Percentiles rank a stretch among this genome's conserved stretches.
phyloP scores from a whole-genome alignment of 1,140 invertebrate genomes.

The Sitodiplosis mosellana region DNA sequence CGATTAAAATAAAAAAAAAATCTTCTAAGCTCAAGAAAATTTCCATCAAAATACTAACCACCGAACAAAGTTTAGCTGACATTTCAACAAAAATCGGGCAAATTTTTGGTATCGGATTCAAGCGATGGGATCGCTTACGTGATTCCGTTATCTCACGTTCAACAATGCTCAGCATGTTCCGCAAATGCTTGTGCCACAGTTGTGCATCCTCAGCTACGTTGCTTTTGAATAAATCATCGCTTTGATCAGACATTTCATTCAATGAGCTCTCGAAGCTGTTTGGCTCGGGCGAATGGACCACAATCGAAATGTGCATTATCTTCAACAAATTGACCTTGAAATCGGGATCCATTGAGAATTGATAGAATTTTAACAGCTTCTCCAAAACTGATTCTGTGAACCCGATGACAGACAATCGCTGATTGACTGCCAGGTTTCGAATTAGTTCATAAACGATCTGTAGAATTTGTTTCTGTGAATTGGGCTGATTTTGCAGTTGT shows the following conservation, averaged over 20 bases:
- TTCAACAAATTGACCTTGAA: too few relatives aligned
- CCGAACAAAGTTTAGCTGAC: background rate
- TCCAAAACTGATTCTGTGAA: background rate
- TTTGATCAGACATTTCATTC: too few relatives aligned
- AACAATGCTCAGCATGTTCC: background rate
- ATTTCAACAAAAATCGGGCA: background rate
- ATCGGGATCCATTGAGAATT: too few relatives aligned
- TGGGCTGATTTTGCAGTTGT: background rate
- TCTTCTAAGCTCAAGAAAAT: background rate
- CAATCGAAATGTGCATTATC: background rate
- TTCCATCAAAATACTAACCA: background rate
- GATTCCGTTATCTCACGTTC: background rate
- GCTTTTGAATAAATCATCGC: too few relatives aligned
- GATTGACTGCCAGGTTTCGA: background rate
- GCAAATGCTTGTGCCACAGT: background rate
- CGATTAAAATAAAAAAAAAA: background rate
- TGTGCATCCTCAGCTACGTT: background rate
- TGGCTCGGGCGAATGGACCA: background rate
- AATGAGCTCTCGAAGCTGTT: background rate
- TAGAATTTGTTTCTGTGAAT: background rate
- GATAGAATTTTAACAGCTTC: background rate
- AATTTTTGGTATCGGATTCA: background rate
- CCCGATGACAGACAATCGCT: background rate
- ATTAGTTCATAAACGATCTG: background rate
- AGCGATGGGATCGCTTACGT: background rate